These are phyloP conservation scores for Halichoerus grypus DNA, from an alignment of 2,113 vertebrate species.

Conservation along the genomic window DNA sequence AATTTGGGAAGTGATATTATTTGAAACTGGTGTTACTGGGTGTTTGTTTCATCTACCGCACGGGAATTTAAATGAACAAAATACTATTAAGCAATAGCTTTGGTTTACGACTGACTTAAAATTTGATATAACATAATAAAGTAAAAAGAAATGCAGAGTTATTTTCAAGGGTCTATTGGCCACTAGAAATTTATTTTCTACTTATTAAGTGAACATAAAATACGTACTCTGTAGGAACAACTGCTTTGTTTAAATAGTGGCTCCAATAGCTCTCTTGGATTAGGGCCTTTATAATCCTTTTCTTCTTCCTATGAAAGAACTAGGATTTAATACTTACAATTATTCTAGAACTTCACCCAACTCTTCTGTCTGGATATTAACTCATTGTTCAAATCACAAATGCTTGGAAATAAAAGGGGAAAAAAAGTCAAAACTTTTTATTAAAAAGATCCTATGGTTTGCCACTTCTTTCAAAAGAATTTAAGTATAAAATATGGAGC, in stretches of 20 bases:
- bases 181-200: slow-evolving; percentile 56
- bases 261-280: slow-evolving; percentile 92
- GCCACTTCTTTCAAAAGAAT: slow-evolving; percentile 67
- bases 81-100: slow-evolving; percentile 25
- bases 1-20: slow-evolving; percentile 23
- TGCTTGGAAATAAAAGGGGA: slow-evolving; percentile 67
- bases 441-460: slow-evolving; percentile 36
- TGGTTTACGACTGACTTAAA: slow-evolving; percentile 45
- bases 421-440: slow-evolving; percentile 54
- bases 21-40: background rate
- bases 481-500: slow-evolving; percentile 53
- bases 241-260: slow-evolving; percentile 98
- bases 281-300: slow-evolving; percentile 93
- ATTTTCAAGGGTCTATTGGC: background rate
- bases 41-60: background rate
- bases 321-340: slow-evolving; percentile 58
- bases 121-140: background rate
- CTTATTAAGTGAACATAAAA: slow-evolving; percentile 48
- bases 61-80: slow-evolving; percentile 52
- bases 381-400: slow-evolving; percentile 63
- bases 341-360: slow-evolving; percentile 60
- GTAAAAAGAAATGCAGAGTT: slow-evolving; percentile 26
- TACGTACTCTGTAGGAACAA: slow-evolving; percentile 97
- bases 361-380: slow-evolving; percentile 43
- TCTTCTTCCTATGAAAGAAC: slow-evolving; percentile 91